Conservation (phyloP, 2,888 invertebrate species). For the Chaetoderma sp. region DNA sequence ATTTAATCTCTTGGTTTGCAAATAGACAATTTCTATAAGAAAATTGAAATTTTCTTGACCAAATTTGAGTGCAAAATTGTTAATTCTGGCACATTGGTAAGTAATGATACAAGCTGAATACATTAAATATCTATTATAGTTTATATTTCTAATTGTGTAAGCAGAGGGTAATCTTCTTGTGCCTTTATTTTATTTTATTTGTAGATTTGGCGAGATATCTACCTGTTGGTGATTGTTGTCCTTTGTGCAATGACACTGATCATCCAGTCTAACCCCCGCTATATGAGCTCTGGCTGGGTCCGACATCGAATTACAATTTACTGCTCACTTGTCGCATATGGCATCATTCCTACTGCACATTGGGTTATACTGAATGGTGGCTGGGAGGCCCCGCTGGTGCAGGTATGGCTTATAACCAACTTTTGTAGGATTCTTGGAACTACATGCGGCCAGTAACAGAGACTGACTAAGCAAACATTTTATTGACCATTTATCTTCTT, state of each 20-base stretch:
- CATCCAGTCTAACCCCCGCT: constrained; percentile 76
- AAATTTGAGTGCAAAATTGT: no score
- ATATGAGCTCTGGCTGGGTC: constrained; percentile 74
- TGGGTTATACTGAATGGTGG: constrained; percentile 93
- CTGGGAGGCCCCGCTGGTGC: constrained; percentile 85
- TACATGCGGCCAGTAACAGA: no score
- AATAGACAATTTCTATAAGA: no score
- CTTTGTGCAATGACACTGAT: constrained; percentile 86
- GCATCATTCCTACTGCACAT: constrained; percentile 90
- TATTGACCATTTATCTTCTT: no score
- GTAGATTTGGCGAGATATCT: constrained; percentile 79
- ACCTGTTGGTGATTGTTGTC: constrained; percentile 83
- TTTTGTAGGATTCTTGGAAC: background rate
- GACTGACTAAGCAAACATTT: no score
- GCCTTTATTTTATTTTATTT: constrained; percentile 29
- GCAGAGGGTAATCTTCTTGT: no score
- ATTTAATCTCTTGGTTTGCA: no score
- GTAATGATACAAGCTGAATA: no score
- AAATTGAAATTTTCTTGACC: no score
- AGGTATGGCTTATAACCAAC: constrained; percentile 72
- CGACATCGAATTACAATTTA: constrained; percentile 58
- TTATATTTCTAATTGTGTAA: no score
- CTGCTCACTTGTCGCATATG: constrained; percentile 70
- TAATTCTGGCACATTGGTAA: no score
- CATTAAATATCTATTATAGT: no score